Percentiles rank a stretch among this genome's conserved stretches.
Conservation (phyloP, 2,113 vertebrate species). For the Peromyscus polionotus region DNA sequence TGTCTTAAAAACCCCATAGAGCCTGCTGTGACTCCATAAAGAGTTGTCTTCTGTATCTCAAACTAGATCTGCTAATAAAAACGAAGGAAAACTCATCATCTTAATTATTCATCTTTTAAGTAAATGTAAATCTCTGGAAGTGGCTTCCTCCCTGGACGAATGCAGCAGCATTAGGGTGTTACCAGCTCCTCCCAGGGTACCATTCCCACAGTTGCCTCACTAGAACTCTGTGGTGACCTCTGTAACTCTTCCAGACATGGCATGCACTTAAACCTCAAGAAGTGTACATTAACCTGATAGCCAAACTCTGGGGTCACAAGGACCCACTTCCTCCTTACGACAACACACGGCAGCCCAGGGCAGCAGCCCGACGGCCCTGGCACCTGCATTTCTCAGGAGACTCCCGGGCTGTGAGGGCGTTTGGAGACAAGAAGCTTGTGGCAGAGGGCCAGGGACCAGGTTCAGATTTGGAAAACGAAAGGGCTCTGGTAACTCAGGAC, state of each 20-base stretch:
- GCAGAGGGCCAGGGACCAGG: too few species aligned
- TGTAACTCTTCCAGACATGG: background rate
- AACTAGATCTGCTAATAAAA: conserved; percentile 37
- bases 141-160: background rate
- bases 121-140: background rate
- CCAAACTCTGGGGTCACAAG: background rate
- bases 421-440: background rate
- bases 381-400: background rate
- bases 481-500: background rate
- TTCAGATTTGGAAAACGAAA: too few species aligned
- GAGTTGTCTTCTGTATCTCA: background rate
- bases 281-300: background rate
- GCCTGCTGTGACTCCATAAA: background rate
- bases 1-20: background rate
- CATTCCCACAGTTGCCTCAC: background rate
- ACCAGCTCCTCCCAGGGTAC: background rate
- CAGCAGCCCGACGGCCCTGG: background rate
- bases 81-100: conserved; percentile 9
- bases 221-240: background rate
- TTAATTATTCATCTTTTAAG: conserved; percentile 33
- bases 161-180: background rate
- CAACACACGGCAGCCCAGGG: background rate
- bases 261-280: background rate
- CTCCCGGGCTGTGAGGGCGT: fast-evolving
- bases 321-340: background rate